A percentile compares a stretch with the other conserved stretches of the same genome.
Evolutionary conservation across 2,888 invertebrate genomes (phyloP).

Genomic region (Drosophila mulleri): DNA sequence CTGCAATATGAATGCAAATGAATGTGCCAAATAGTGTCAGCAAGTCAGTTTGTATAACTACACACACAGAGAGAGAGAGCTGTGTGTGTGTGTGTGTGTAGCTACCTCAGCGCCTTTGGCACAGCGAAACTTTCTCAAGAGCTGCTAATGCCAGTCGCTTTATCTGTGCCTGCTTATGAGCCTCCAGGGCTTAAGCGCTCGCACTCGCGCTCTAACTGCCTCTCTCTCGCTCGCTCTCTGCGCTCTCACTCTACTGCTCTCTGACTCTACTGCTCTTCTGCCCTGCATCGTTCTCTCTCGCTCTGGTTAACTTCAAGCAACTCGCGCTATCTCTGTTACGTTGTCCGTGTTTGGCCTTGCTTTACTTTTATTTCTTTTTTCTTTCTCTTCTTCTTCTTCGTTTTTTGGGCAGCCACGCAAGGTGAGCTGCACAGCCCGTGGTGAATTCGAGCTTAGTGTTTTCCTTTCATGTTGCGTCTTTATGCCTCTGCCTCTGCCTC

Average conservation of each 20-base stretch:
- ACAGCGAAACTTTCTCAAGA: conserved; percentile 71
- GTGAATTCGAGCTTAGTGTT: conserved; percentile 35
- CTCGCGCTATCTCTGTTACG: conserved; percentile 1
- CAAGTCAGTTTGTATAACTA: conserved; percentile 15
- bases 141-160: conserved; percentile 71
- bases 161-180: conserved; percentile 64
- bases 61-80: neutral
- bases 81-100: conserved; percentile 18
- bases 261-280: conserved; percentile 2
- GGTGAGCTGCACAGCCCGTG: conserved; percentile 30
- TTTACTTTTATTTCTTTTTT: conserved; percentile 22
- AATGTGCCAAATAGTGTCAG: conserved; percentile 29
- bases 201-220: neutral
- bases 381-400: neutral
- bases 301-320: conserved; percentile 6
- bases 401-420: conserved; percentile 54
- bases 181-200: conserved; percentile 58
- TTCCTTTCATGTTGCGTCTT: neutral
- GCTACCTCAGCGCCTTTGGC: conserved; percentile 54
- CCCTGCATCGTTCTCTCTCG: neutral
- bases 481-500: neutral
- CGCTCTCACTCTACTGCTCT: neutral
- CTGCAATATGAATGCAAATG: conserved; percentile 63
- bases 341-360: conserved; percentile 55
- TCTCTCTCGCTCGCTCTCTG: neutral